These are phyloP conservation scores for Zygogramma bicolorata DNA, from an alignment of 2,888 invertebrate genomes.

Conservation along the genomic window DNA sequence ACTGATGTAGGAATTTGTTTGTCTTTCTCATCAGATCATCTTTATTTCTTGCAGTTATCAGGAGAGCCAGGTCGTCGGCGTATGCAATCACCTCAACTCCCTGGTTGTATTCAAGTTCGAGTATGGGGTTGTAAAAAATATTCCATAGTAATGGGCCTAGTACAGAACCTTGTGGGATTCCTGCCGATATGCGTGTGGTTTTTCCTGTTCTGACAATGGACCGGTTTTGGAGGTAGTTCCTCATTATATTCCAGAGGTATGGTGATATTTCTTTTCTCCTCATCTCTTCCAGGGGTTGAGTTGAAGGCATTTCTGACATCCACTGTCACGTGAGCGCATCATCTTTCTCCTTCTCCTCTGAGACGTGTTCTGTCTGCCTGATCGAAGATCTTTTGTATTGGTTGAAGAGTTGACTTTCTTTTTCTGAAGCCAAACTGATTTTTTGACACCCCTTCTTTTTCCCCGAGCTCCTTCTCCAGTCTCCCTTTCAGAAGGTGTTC, in stretches of 20 bases:
- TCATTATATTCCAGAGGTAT: no score
- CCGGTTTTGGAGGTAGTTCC: no score
- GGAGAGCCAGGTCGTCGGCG: neutral
- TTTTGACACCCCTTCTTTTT: neutral
- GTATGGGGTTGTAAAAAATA: neutral
- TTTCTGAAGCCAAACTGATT: neutral
- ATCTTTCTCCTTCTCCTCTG: neutral
- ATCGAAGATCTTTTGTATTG: neutral
- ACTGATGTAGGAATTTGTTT: no score
- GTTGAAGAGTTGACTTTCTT: neutral
- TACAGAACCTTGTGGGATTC: neutral
- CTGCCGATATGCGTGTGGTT: no score
- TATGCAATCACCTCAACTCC: neutral
- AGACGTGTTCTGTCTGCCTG: no score
- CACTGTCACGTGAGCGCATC: neutral
- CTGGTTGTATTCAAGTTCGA: neutral
- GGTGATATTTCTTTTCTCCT: neutral
- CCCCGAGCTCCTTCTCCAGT: neutral
- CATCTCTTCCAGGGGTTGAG: neutral
- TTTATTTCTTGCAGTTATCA: neutral
- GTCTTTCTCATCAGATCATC: neutral
- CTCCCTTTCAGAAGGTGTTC: neutral
- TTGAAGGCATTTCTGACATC: neutral
- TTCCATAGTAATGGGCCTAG: neutral
- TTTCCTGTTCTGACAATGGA: no score